phyloP scores from a whole-genome alignment of 2,113 vertebrate species.

The Myotis lucifugus region DNA sequence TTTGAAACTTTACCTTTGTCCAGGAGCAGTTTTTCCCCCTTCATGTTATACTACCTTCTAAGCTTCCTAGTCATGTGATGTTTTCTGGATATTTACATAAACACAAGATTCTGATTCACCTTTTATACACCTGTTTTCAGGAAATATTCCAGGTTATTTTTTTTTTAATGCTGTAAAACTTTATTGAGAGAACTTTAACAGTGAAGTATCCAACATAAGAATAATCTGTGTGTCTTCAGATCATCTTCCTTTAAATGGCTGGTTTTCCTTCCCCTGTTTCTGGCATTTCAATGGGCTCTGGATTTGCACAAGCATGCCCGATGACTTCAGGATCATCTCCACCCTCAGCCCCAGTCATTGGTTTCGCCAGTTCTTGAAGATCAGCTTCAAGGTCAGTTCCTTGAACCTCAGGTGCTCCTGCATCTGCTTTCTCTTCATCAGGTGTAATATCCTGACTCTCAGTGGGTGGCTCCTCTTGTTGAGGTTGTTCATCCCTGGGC shows the following conservation, averaged over 20 bases:
- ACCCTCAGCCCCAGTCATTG: too few species aligned
- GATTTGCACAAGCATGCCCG: too few species aligned
- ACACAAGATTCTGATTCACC: neutral
- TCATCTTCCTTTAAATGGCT: neutral
- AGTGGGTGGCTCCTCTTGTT: too few species aligned
- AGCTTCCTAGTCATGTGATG: neutral
- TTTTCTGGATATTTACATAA: constrained; percentile 34
- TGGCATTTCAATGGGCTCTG: too few species aligned
- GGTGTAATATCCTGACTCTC: too few species aligned
- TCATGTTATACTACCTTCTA: neutral
- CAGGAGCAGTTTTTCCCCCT: neutral
- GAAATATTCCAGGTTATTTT: neutral
- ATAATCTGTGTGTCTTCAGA: neutral
- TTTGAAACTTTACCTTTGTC: neutral
- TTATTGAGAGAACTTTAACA: neutral
- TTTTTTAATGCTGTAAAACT: neutral
- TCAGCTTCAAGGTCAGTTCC: too few species aligned
- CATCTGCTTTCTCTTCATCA: too few species aligned
- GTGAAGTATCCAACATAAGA: neutral
- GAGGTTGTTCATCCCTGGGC: too few species aligned
- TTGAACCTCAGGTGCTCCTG: too few species aligned
- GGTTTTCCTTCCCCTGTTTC: neutral
- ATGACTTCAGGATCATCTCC: too few species aligned
- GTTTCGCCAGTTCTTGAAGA: too few species aligned
- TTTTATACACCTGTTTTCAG: constrained; percentile 37